Evolutionary conservation across 1,140 invertebrate species (phyloP).

Genomic region (Spodoptera litura): DNA sequence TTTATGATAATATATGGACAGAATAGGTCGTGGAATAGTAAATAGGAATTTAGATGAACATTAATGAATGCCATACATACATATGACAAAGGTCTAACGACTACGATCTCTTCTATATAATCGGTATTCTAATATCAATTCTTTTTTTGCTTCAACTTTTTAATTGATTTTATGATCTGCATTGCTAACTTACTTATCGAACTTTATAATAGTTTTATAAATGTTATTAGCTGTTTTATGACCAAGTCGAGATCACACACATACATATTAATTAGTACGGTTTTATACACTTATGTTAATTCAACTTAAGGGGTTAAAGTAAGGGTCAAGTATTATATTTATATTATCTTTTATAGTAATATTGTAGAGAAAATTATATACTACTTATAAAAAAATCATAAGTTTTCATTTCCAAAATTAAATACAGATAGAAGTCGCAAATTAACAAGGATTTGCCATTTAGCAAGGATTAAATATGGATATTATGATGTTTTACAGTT

Average conservation of each 20-base stretch:
- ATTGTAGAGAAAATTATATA: too few relatives aligned
- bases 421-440: too few relatives aligned
- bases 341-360: too few relatives aligned
- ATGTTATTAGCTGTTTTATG: constrained; percentile 4
- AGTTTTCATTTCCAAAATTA: too few relatives aligned
- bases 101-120: constrained; percentile 7
- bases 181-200: constrained; percentile 3
- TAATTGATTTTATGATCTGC: constrained; percentile 28
- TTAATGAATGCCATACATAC: constrained; percentile 36
- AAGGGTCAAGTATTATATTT: too few relatives aligned
- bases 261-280: not conserved
- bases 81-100: constrained; percentile 15
- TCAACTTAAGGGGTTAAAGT: too few relatives aligned
- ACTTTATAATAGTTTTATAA: constrained; percentile 12
- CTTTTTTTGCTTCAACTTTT: not conserved
- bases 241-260: not conserved
- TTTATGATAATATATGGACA: constrained; percentile 37
- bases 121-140: constrained; percentile 29
- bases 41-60: constrained; percentile 44
- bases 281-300: too few relatives aligned
- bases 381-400: too few relatives aligned
- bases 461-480: too few relatives aligned
- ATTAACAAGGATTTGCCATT: too few relatives aligned
- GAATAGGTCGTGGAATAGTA: constrained; percentile 41
- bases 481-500: constrained; percentile 71